phyloP scores from a whole-genome alignment of 2,888 invertebrate genomes.

The Coelopa pilipes region DNA sequence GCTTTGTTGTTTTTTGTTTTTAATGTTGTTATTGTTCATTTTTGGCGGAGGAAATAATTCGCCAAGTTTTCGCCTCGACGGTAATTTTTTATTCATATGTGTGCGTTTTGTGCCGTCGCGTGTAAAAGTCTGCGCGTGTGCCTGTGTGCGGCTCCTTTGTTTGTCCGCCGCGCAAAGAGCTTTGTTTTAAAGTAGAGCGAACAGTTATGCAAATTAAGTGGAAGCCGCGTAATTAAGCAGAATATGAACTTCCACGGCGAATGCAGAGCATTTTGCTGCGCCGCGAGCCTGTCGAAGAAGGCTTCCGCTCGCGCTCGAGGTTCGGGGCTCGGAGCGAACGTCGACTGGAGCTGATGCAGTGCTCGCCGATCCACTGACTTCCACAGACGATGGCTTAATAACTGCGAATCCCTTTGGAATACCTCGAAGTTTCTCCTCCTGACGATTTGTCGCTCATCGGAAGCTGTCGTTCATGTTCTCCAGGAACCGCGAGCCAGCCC shows the following conservation, averaged over 20 bases:
- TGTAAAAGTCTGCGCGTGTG: conserved; percentile 16
- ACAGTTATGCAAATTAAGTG: conserved; percentile 31
- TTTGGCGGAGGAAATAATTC: not conserved
- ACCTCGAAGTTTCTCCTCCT: no score
- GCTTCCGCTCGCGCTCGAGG: no score
- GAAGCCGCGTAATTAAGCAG: conserved; percentile 19
- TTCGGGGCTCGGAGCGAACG: no score
- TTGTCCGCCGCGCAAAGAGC: not conserved
- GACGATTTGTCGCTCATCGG: no score
- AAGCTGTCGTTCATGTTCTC: no score
- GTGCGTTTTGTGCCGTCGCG: not conserved
- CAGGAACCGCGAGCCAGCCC: no score
- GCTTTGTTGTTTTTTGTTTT: not conserved
- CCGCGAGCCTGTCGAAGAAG: no score
- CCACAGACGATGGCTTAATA: no score
- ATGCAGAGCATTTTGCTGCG: no score
- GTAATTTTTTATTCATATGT: conserved; percentile 5
- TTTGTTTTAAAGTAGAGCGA: not conserved
- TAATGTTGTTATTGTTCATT: conserved; percentile 10
- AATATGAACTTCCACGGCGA: conserved; percentile 10
- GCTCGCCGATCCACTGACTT: no score
- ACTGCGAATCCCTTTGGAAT: no score
- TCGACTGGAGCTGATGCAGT: no score
- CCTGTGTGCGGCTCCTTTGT: conserved; percentile 7
- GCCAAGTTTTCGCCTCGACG: conserved; percentile 1